phyloP scores from a whole-genome alignment of 2,888 invertebrate species.

The Uropetala carovei region DNA sequence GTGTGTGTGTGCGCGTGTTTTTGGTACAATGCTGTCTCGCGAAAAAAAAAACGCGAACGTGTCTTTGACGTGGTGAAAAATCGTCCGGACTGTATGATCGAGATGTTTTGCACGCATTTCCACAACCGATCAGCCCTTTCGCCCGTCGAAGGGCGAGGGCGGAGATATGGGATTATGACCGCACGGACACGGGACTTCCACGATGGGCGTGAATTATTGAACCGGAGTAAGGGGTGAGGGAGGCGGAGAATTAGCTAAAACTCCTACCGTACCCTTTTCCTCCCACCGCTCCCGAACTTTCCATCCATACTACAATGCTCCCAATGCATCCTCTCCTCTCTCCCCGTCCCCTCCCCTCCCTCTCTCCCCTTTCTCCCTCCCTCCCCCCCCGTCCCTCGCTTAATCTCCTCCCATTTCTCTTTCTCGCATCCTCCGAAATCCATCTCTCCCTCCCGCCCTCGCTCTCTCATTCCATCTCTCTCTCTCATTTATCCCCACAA shows the following conservation, averaged over 20 bases:
- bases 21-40: neutral
- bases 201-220: slow-evolving; percentile 57
- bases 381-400: neutral
- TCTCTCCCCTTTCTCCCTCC: neutral
- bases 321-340: neutral
- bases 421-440: neutral
- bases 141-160: neutral
- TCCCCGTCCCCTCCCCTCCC: neutral
- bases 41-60: neutral
- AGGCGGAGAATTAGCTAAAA: neutral
- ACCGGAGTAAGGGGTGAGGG: slow-evolving; percentile 1
- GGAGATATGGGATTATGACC: slow-evolving; percentile 28
- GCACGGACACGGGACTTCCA: slow-evolving; percentile 50
- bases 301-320: neutral
- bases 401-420: neutral
- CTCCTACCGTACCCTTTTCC: neutral
- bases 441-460: slow-evolving; percentile 5
- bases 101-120: slow-evolving; percentile 15
- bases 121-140: neutral
- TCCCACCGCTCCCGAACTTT: neutral
- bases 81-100: slow-evolving; percentile 10
- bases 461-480: neutral
- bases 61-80: slow-evolving; percentile 36
- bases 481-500: no score
- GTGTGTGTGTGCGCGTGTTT: no score